Percentiles rank a stretch among this genome's conserved stretches.
phyloP scores from a whole-genome alignment of 1,140 invertebrate genomes.

The Panonychus citri region DNA sequence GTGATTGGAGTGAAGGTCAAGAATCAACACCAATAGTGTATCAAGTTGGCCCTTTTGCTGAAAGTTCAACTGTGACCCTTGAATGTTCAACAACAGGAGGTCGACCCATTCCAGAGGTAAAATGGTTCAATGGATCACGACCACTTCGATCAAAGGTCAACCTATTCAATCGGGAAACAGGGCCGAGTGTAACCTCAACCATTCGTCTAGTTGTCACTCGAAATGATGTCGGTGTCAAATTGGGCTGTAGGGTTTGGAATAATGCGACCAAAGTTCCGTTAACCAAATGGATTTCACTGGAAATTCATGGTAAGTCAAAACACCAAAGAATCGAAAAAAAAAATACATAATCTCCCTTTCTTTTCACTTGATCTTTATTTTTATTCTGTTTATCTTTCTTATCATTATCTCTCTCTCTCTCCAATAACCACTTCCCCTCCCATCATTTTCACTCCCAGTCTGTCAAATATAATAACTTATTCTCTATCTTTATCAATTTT shows the following conservation, averaged over 20 bases:
- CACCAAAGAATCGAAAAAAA: no score
- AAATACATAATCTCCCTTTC: no score
- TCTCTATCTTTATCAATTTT: no score
- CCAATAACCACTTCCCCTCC: no score
- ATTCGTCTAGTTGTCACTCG: conserved; percentile 25
- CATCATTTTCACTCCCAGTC: no score
- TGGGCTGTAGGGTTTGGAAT: conserved; percentile 35
- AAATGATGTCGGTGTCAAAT: conserved; percentile 46
- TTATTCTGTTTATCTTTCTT: no score
- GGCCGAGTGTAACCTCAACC: conserved; percentile 10
- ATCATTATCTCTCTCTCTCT: no score
- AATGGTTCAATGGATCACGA: conserved; percentile 14
- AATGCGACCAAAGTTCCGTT: conserved; percentile 29
- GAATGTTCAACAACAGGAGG: conserved; percentile 16
- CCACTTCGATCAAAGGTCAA: conserved; percentile 10
- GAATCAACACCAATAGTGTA: neutral
- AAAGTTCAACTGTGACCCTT: conserved; percentile 14
- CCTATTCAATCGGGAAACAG: conserved; percentile 4
- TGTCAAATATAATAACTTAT: no score
- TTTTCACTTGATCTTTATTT: no score
- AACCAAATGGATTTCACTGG: conserved; percentile 37
- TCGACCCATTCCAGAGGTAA: conserved; percentile 14
- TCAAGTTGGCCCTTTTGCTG: conserved; percentile 8
- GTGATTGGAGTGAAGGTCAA: no score
- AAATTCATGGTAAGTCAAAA: conserved; percentile 55